A percentile compares a stretch with the other conserved stretches of the same genome.
Conservation (phyloP, 1,140 invertebrate genomes). For the Aphidius gifuensis region DNA sequence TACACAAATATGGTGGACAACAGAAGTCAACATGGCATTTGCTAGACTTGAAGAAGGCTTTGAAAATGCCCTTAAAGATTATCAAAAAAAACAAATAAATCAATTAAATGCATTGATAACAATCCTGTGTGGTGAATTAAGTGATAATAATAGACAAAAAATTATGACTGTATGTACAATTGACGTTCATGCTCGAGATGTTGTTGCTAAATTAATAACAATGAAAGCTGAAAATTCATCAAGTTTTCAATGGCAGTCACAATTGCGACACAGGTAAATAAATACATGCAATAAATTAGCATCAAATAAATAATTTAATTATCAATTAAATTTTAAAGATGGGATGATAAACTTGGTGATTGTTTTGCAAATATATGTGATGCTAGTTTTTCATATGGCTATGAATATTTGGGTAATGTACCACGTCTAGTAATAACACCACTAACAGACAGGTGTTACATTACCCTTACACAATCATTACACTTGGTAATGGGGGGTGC, state of each 20-base stretch:
- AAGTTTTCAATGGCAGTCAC: conserved; percentile 90
- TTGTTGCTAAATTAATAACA: conserved; percentile 79
- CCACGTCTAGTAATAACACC: conserved; percentile 82
- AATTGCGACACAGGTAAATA: conserved; percentile 73
- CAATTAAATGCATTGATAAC: conserved; percentile 80
- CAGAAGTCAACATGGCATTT: conserved; percentile 88
- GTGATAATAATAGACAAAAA: conserved; percentile 81
- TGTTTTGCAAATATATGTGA: conserved; percentile 93
- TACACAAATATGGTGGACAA: conserved; percentile 94
- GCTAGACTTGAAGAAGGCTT: conserved; percentile 88
- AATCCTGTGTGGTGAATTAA: conserved; percentile 77
- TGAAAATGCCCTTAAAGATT: conserved; percentile 89
- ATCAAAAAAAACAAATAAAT: conserved; percentile 84
- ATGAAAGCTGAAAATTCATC: conserved; percentile 77
- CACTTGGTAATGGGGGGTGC: conserved; percentile 91
- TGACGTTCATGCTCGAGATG: conserved; percentile 87
- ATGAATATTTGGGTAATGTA: conserved; percentile 83
- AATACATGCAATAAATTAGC: neutral
- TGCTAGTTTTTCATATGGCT: conserved; percentile 74
- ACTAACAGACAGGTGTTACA: conserved; percentile 84
- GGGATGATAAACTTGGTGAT: conserved; percentile 78
- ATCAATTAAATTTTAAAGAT: conserved; percentile 48
- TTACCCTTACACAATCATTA: conserved; percentile 83
- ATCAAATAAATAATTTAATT: conserved; percentile 15
- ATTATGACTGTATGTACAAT: conserved; percentile 96